These are phyloP conservation scores for Drosophila suboccidentalis DNA, from an alignment of 2,888 invertebrate species.

Conservation along the genomic window DNA sequence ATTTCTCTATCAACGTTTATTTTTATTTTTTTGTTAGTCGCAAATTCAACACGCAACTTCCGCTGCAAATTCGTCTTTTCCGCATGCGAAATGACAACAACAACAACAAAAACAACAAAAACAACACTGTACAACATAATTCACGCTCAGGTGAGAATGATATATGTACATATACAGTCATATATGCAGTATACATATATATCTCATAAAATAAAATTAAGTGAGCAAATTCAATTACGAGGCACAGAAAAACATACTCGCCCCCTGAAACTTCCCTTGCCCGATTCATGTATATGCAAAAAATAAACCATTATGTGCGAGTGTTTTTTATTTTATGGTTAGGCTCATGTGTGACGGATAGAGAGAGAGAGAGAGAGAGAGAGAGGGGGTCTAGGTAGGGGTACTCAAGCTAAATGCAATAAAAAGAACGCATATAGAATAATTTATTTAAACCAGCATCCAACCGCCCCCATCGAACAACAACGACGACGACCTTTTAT, in stretches of 20 bases:
- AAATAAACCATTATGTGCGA: slow-evolving; percentile 39
- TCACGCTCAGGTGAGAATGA: slow-evolving; percentile 65
- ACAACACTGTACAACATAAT: slow-evolving; percentile 11
- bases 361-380: neutral
- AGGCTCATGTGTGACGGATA: neutral
- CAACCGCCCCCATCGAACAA: slow-evolving; percentile 64
- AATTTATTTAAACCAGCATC: slow-evolving; percentile 78
- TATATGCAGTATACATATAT: neutral
- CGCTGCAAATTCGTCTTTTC: slow-evolving; percentile 75
- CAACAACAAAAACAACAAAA: slow-evolving; percentile 9
- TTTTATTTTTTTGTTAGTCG: slow-evolving; percentile 11
- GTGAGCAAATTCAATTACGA: slow-evolving; percentile 66
- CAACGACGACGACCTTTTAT: slow-evolving; percentile 74
- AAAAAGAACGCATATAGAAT: slow-evolving; percentile 75
- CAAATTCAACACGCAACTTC: slow-evolving; percentile 69
- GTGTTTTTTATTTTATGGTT: slow-evolving; percentile 31
- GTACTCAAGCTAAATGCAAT: slow-evolving; percentile 43
- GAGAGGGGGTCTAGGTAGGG: neutral
- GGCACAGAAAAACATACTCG: slow-evolving; percentile 38
- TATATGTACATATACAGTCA: slow-evolving; percentile 17
- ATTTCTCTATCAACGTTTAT: slow-evolving; percentile 20
- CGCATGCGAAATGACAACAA: slow-evolving; percentile 50
- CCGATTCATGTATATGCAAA: slow-evolving; percentile 16
- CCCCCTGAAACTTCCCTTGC: neutral
- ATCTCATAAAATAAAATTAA: slow-evolving; percentile 44